A percentile compares a stretch with the other conserved stretches of the same genome.
These are phyloP conservation scores for Gryllus bimaculatus DNA, from an alignment of 1,140 invertebrate genomes.

Conservation along the genomic window DNA sequence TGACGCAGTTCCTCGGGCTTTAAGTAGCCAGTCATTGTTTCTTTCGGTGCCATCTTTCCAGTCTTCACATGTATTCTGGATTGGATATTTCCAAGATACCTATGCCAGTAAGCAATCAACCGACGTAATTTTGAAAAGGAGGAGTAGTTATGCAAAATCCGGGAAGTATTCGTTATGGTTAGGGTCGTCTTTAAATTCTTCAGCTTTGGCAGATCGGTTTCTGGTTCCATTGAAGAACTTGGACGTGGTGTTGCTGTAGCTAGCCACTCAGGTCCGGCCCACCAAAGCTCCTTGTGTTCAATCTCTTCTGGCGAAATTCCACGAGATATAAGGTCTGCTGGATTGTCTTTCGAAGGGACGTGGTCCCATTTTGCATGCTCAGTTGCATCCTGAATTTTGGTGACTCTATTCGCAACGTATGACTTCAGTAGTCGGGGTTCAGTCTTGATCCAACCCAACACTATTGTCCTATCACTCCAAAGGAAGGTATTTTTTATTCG, in stretches of 20 bases:
- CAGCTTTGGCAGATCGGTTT: background rate
- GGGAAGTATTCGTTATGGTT: background rate
- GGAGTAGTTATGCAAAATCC: no score
- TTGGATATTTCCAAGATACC: background rate
- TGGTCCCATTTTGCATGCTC: slow-evolving; percentile 25
- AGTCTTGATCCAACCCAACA: no score
- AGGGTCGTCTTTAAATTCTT: background rate
- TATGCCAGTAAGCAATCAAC: background rate
- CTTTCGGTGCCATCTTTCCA: background rate
- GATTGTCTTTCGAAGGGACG: slow-evolving; percentile 26
- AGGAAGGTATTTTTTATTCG: no score
- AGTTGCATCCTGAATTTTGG: slow-evolving; percentile 27
- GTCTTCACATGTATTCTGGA: background rate
- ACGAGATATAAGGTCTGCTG: slow-evolving; percentile 26
- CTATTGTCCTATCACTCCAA: no score
- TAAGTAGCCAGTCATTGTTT: background rate
- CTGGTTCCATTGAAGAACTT: background rate
- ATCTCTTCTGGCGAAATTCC: background rate
- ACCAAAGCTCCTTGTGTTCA: background rate
- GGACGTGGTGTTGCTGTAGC: background rate
- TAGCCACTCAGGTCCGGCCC: slow-evolving; percentile 19
- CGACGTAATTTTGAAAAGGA: background rate
- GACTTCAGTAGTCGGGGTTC: slow-evolving; percentile 25
- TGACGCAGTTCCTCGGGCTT: no score
- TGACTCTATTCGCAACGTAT: slow-evolving; percentile 32